Evolutionary conservation across 2,113 vertebrate genomes (phyloP), one percentile per base, ranked within the genome.

Genomic region (Odobenus rosmarus): DNA sequence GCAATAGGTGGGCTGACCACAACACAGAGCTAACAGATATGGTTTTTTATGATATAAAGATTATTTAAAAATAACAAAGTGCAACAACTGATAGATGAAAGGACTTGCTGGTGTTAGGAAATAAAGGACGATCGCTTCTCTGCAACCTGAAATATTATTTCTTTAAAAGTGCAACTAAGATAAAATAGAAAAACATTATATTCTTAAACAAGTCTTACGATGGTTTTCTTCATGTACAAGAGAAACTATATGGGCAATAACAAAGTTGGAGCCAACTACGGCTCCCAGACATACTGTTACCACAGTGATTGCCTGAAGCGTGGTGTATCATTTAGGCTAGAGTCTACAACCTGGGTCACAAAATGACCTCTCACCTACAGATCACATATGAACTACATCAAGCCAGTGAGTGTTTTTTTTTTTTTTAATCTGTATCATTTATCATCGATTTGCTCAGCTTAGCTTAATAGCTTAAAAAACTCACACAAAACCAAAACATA

Each of bases 361-460:
- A 76, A 94, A 82, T 95, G 90, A 97, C 59, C 85, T 84, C 83
- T 95, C 93, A n/a, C 86, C 89, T 90, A 96, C 33, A 95, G 93
- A 94, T 94, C 95, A 97, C 67, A 93, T 51, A 97, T 0, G 31
- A 96, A 81, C 36, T 90, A 97, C 72, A 97, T 97, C 53, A 97
- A 64, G 69, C 33, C 85, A 96, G 88, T 92, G 92, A 64, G 71
- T 62, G 67, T 28, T 13, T 28, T 64, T 98, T 95, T 46, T 53
- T 74, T 31, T 80, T 96, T 96, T 46, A 91, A 77, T 72, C 74
- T 96, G 90, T 92, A 97, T 98, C 83, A 96, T 90, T 98, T 98
- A 95, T 98, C 94, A 95, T 95, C 57, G 42, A 96, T 88, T 96
- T 97, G 98, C 98, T 98, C 98, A 98, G 98, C 98, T 99, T 96